Evolutionary conservation across 1,140 invertebrate genomes (phyloP).

Genomic region (Drosophila orena): DNA sequence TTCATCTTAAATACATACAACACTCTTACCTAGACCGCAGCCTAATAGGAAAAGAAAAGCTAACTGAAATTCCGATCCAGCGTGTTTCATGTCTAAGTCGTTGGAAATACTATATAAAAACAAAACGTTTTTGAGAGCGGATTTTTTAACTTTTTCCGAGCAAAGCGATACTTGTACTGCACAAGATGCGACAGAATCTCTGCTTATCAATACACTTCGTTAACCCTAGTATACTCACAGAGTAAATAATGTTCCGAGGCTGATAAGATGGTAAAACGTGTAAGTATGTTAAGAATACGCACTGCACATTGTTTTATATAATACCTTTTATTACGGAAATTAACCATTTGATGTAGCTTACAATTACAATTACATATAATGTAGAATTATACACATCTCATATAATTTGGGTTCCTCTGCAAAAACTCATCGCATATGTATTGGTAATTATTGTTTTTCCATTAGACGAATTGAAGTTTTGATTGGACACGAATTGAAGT

Average conservation of each 20-base stretch:
- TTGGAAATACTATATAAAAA: too few relatives aligned
- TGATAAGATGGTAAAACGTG: background rate
- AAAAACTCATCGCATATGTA: constrained; percentile 39
- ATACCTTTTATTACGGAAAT: constrained; percentile 78
- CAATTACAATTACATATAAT: constrained; percentile 63
- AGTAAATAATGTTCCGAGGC: background rate
- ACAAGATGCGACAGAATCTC: background rate
- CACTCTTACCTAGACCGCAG: too few relatives aligned
- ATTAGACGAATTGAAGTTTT: constrained; percentile 80
- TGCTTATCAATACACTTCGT: background rate
- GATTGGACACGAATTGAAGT: constrained; percentile 73
- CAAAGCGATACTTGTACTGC: too few relatives aligned
- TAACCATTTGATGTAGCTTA: constrained; percentile 78
- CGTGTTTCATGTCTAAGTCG: too few relatives aligned
- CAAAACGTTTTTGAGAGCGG: too few relatives aligned
- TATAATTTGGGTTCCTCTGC: constrained; percentile 39
- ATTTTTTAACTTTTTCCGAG: too few relatives aligned
- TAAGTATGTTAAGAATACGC: background rate
- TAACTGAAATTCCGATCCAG: too few relatives aligned
- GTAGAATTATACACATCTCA: constrained; percentile 57
- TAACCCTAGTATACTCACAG: background rate
- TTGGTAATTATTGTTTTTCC: constrained; percentile 66
- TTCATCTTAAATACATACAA: too few relatives aligned
- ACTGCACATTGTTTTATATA: constrained; percentile 48
- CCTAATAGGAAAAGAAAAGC: too few relatives aligned